Evolutionary conservation across 2,888 invertebrate genomes (phyloP), one percentile per base, ranked within the genome.

Genomic region (Eustalomyia histrio): DNA sequence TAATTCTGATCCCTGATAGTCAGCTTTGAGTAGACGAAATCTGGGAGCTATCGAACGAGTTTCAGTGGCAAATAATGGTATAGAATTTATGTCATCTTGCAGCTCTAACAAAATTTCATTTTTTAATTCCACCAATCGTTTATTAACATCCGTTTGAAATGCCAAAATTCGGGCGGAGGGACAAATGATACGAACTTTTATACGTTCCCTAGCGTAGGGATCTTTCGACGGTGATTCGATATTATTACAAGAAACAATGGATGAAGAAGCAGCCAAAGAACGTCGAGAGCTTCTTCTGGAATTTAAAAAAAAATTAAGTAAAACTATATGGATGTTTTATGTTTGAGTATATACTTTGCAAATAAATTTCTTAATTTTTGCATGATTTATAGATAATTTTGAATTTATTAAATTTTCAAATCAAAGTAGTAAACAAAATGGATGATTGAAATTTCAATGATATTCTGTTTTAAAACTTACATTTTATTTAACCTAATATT

Each of bases 291-390:
- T 83, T 85, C 85, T 87, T 79, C 88, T 88, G 72, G 6, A 78
- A 80, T 58, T 14, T 10, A 53, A 61, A 39, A 64, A 8, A 33
- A 18, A 29, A 21, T 67, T 50, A 29, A n/a, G n/a, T 6, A 24
- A 71, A 21, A 10, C 24, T 35, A 18, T 24, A 14, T 2, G 1
- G 43, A 4, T n/a, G n/a, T 39, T 35, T 52, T 17, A 24, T 0
- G 1, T 8, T 8, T 10, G 12, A 60, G 8, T 14, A 12, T 43
- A 17, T 74, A 89, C 89, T 85, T 88, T 21, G 86, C 84, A 85
- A 89, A 89, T 84, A 89, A 85, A 81, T 88, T 88, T 84, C 87
- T 85, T 83, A 89, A 78, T 86, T 88, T 89, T 84, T 89, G 87
- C 89, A 89, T 89, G 84, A 85, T 86, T 86, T 75, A 74, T 65